Conservation (phyloP, 2,113 vertebrate species). For the Nanger granti region DNA sequence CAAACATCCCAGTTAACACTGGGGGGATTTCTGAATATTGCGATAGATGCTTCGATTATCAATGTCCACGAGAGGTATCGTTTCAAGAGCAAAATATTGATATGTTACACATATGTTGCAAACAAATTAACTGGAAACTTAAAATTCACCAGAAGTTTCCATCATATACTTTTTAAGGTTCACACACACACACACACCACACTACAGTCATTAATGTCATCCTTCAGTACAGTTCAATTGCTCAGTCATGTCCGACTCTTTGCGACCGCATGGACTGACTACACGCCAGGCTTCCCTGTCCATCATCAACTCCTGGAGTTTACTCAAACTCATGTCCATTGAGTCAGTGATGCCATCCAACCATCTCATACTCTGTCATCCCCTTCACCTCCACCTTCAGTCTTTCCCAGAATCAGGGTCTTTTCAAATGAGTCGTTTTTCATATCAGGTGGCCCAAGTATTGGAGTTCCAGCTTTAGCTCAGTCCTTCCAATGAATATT, state of each 20-base stretch:
- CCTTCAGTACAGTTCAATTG: neutral
- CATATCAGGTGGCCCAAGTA: neutral
- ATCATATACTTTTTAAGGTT: neutral
- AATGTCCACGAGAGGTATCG: neutral
- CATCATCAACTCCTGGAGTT: neutral
- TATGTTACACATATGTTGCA: neutral
- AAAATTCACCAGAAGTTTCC: neutral
- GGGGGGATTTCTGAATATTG: neutral
- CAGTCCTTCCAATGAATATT: neutral
- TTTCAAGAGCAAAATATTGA: neutral
- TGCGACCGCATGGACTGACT: accelerated
- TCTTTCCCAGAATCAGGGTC: neutral
- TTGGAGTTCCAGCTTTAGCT: neutral
- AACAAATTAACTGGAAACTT: slow-evolving; percentile 3
- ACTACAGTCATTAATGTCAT: neutral
- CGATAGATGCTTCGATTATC: neutral
- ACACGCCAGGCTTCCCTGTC: neutral
- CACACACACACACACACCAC: neutral
- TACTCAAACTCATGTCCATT: neutral
- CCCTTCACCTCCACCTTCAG: neutral
- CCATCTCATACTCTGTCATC: neutral
- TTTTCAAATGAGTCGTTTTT: neutral
- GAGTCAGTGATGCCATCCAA: neutral
- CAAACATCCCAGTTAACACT: neutral
- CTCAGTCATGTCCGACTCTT: neutral